Evolutionary conservation across 2,888 invertebrate species (phyloP).

Genomic region (Agonopterix heracliana): DNA sequence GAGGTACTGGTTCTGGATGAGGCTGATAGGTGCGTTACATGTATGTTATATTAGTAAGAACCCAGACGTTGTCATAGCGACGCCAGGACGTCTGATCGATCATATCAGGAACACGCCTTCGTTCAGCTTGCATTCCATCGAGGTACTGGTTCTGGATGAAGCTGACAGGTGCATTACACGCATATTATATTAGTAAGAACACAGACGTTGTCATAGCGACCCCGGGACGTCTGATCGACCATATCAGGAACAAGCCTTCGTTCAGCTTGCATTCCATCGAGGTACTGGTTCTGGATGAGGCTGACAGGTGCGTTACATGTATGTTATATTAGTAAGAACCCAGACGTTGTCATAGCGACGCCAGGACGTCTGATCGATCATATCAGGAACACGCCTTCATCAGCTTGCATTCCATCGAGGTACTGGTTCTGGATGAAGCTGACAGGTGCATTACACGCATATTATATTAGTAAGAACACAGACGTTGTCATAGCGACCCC

Average conservation of each 20-base stretch:
- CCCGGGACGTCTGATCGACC: conserved; percentile 98
- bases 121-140: conserved; percentile 92
- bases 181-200: too few relatives aligned
- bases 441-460: too few relatives aligned
- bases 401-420: conserved; percentile 91
- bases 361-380: conserved; percentile 99
- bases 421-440: conserved; percentile 81
- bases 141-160: conserved; percentile 84
- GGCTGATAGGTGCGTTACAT: conserved; percentile 80
- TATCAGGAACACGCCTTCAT: conserved; percentile 95
- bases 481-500: conserved; percentile 99
- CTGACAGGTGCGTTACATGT: conserved; percentile 80
- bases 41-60: too few relatives aligned
- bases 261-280: conserved; percentile 94
- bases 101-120: conserved; percentile 96
- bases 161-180: conserved; percentile 81
- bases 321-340: too few relatives aligned
- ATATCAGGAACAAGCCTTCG: conserved; percentile 95
- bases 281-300: conserved; percentile 82
- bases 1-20: conserved; percentile 87
- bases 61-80: conserved; percentile 98
- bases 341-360: conserved; percentile 98
- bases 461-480: conserved; percentile 93
- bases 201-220: conserved; percentile 99
- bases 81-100: conserved; percentile 98